These are phyloP conservation scores for Anas platyrhynchos DNA, from an alignment of 2,113 vertebrate species.

Conservation along the genomic window DNA sequence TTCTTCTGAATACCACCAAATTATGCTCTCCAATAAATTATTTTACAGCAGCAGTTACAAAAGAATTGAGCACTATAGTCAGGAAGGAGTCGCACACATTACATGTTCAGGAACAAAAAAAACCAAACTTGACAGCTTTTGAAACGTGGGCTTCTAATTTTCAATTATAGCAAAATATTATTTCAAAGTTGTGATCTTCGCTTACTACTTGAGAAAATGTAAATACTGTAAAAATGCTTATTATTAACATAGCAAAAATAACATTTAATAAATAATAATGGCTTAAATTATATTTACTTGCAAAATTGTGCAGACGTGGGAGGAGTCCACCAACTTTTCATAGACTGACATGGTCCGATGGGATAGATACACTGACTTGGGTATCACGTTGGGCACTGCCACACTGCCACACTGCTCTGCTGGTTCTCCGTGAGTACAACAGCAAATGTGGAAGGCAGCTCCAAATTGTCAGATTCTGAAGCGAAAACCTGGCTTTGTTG, in stretches of 20 bases:
- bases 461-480: not conserved
- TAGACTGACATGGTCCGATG: not conserved
- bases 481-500: not conserved
- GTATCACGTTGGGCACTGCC: accelerated
- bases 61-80: not conserved
- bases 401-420: accelerated
- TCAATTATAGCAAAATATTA: not conserved
- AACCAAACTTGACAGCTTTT: not conserved
- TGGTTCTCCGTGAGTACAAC: accelerated
- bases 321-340: not conserved
- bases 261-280: not conserved
- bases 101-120: not conserved
- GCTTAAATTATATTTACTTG: not conserved
- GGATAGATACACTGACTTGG: accelerated
- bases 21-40: not conserved
- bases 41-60: not conserved
- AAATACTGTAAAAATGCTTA: not conserved
- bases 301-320: not conserved
- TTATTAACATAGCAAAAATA: not conserved
- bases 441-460: not conserved
- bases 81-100: not conserved
- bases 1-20: not conserved
- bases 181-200: not conserved
- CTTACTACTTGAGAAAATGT: not conserved
- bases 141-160: not conserved